Percentiles rank a stretch among this genome's conserved stretches.
Evolutionary conservation across 2,888 invertebrate species (phyloP).

Genomic region (Limnephilus auricula): DNA sequence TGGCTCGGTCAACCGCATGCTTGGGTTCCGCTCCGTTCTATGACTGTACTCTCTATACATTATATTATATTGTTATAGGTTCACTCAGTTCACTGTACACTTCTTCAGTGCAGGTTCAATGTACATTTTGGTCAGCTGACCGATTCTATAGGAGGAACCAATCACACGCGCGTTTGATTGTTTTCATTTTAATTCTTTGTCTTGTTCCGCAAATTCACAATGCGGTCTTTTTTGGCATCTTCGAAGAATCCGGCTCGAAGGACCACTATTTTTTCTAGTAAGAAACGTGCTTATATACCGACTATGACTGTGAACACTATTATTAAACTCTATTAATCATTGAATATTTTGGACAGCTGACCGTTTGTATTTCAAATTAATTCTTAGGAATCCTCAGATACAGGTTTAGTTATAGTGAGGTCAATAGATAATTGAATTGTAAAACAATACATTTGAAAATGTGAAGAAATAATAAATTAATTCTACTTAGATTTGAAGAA

Average conservation of each 20-base stretch:
- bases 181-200: neutral
- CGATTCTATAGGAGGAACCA: neutral
- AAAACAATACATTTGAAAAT: no score
- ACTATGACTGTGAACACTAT: neutral
- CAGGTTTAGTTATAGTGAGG: no score
- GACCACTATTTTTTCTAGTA: neutral
- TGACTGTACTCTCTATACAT: neutral
- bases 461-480: no score
- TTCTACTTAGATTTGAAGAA: neutral
- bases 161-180: neutral
- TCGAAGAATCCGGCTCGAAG: neutral
- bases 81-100: neutral
- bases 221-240: neutral
- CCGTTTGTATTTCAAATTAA: neutral
- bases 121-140: neutral
- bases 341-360: neutral
- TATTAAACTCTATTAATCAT: neutral
- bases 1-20: constrained; percentile 31
- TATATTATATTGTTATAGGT: neutral
- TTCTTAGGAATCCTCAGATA: no score
- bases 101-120: neutral
- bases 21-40: neutral
- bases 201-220: neutral
- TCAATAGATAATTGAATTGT: no score
- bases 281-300: neutral